A percentile compares a stretch with the other conserved stretches of the same genome.
Evolutionary conservation across 2,797 vertebrate species (phyloP).

Genomic region (Botia almorhae): DNA sequence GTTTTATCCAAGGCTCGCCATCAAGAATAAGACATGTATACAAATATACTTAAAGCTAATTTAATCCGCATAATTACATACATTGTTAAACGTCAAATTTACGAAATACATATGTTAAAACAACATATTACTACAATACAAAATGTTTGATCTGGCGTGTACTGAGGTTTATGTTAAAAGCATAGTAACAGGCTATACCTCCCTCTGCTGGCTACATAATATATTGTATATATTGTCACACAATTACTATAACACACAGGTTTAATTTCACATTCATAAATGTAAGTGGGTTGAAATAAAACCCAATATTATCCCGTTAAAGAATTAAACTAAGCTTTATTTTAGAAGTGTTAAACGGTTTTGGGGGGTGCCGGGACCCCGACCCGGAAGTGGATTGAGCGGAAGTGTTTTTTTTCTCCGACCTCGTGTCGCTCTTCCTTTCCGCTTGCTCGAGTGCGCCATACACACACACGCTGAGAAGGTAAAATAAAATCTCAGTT

Average conservation of each 20-base stretch:
- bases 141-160: background rate
- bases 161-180: background rate
- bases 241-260: background rate
- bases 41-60: no score
- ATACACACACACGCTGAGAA: constrained; percentile 22
- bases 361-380: background rate
- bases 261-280: background rate
- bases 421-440: constrained; percentile 21
- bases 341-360: no score
- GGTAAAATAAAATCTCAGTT: no score
- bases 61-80: no score
- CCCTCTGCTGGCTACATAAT: background rate
- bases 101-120: no score
- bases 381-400: constrained; percentile 20
- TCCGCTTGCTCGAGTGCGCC: constrained; percentile 18
- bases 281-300: background rate
- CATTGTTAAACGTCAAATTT: no score
- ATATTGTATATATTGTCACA: background rate
- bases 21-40: no score
- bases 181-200: background rate
- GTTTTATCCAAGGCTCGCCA: no score
- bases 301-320: no score
- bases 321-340: no score
- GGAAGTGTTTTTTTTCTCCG: constrained; percentile 34
- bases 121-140: background rate